Evolutionary conservation across 1,140 invertebrate genomes (phyloP), one percentile per base, ranked within the genome.

Genomic region (Lepidotrigona ventralis): DNA sequence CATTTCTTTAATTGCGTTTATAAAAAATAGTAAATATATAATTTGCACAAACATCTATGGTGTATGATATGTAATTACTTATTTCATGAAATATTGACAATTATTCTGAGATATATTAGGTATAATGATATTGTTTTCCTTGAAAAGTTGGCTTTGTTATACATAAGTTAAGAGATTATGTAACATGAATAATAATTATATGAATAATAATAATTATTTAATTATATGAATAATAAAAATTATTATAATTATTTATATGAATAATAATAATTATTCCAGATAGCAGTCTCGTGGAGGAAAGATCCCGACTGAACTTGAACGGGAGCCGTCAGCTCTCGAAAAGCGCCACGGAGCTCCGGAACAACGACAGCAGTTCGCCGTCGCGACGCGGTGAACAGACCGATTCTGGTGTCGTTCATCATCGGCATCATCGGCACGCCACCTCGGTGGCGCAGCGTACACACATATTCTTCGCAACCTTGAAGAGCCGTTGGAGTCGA

Each of bases 391-490:
- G 82, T 12, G 84, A 83, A 68, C 75, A 79, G 68, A 17, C 84
- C 60, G 81, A 29, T 56, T 76, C 79, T 60, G 85, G 79, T n/a
- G 78, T 89, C 70, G 80, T 89, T 46, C 90, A 91, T 56, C 93
- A 91, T 60, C 90, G 89, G 72, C 91, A 92, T 60, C 89, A 91
- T 83, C 90, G 92, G 11, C 92, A 92, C 56, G 71, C 91, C 76
- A 90, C 94, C 12, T 95, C 96, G 21, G 96, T 96, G 63, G 95
- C 96, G 64, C 96, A 96, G 91, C 96, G 96, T 86, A 96, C 96
- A 2, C 96, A 96, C 88, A 96, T 95, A 26, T 97, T 97, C 91
- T 96, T 97, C 90, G 95, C 95, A 81, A 96, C 96, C 79, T 91
- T 97, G 46, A 96, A 96, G 94, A 96, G 95, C 89, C 95, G 96